Evolutionary conservation across 2,888 invertebrate species (phyloP), one percentile per base, ranked within the genome.

Genomic region (Epirrita christyi): DNA sequence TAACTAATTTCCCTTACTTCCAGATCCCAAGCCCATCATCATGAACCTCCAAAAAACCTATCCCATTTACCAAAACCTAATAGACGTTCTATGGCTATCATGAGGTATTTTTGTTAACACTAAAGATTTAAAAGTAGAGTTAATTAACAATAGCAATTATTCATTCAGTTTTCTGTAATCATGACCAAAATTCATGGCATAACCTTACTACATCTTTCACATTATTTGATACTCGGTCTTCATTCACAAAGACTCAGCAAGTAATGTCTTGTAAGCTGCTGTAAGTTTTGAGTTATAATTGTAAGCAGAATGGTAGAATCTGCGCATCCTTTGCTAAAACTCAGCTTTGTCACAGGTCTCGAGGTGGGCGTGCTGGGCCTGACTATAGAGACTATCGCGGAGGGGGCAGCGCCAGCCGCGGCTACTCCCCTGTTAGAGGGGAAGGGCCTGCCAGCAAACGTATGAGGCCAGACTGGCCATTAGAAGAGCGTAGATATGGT

Each of bases 361-460:
- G 92, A 48, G 94, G 96, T 66, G 95, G 95, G 48, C 94, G 97
- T 63, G 94, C 95, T 15, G 93, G 96, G 13, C 96, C 96, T 1
- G 95, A 96, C 76, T 95, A 95, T 68, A 93, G 96, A 58, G 97
- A 97, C 61, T 97, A 96, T 75, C 93, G 96, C 0, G 94, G 93
- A 2, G 95, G 95, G 2, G 94, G 93, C 1, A 93, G 94, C 36
- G 94, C 95, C 29, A 95, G 94, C 63, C 86, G 96, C 28, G 95
- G 96, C 0, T 95, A 96, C 71, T 96, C 96, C 0, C 96, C 96
- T 0, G 95, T 95, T 15, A 93, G 96, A 73, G 95, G 95, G 11
- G 96, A 96, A 68, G 93, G 95, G 64, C 96, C 97, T 5, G 95
- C 96, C 0, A 93, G 94, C 68, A 97, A 97, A 76, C 93, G 97